Evolutionary conservation across 1,140 invertebrate genomes (phyloP), one percentile per base, ranked within the genome.

Genomic region (Cyclargus thomasi): DNA sequence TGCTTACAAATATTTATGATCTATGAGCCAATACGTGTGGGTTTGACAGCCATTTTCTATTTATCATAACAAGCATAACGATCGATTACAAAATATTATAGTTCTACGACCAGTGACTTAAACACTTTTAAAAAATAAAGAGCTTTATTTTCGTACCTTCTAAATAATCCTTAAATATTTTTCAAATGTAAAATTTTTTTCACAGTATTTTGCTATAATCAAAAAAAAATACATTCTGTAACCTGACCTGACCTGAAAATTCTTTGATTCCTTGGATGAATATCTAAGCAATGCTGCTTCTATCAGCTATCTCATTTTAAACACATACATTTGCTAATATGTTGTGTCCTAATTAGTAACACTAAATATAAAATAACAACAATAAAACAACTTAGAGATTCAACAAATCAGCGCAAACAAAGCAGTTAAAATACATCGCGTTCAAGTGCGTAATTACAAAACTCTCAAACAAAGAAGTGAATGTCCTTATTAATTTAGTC

Each of bases 401-500:
- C 39, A n/a, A 14, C 39, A 47, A 47, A 47, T 47, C 39, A 47
- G 39, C 39, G n/a, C 14, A 64, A 11, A 62, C 29, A 67, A 63
- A 67, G 14, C 23, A 59, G 11, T 47, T 47, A 47, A 47, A 47
- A 16, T 8, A 11, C 14, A 47, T 47, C 39, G 39, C 39, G 70
- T 74, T 69, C 63, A 65, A 65, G 64, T 69, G 35, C 64, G 69
- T 74, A 77, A 77, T 77, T 74, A 69, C 69, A 70, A 71, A 73
- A 70, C 62, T 70, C 69, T 69, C 72, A 62, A 70, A 71, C 70
- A 72, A 72, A 65, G 66, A 71, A 72, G 71, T 76, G 79, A 78
- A 81, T 74, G 76, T 81, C 80, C 79, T 81, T 82, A 80, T 86
- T 88, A 80, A 81, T 81, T 79, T 79, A 82, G 80, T 76, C 83